Base-by-base conservation (phyloP, 30 jellyfish, hydroid and myxozoan species). In the Rhopilema esculentum region DNA sequence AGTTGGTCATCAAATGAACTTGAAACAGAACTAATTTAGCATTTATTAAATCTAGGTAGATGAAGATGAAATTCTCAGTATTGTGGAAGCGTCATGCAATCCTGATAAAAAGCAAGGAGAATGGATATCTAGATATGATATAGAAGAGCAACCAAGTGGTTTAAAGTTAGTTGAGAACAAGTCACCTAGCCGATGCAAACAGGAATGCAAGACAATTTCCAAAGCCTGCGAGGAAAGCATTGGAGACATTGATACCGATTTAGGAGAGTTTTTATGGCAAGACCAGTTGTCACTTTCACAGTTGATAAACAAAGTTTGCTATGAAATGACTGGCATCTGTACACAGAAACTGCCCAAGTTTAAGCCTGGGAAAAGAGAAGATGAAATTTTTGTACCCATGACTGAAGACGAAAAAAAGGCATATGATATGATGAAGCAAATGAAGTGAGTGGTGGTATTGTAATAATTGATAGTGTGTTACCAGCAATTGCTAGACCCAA, bases 241-340 rank as follows among this genome's bases (percentile, higher is more conserved):
- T 21, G 97, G 97, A 20, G 99, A 94, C n/a, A 69, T 86, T 57
- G 99, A 94, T 67, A 94, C 99, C 1, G 99, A 94, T 48, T 49
- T 94, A 25, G 97, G 99, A 16, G 99, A 94, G 72, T 80, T 94
- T 19, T 76, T 94, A 27, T 94, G 99, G 99, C 79, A 90, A 62
- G 86, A 89, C 70, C 79, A 88, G 2, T 52, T 89, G 69, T 68
- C 91, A 12, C 65, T 81, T 79, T 72, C 97, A 33, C 50, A 83
- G 40, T 80, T 94, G 57, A 50, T 90, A 18, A 89, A 85, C 67
- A 83, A 94, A 75, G 95, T 89, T 75, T 94, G 99, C 67, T 78
- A 85, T 88, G 87, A 86, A 29, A 70, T 85, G 92, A 79, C 97
- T 16, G 72, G 52, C 50, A 90, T 92, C 0, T 94, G 99, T 75